Base-by-base conservation (phyloP, 2,888 invertebrate genomes). In the Spatulosminthurus flaviceps region DNA sequence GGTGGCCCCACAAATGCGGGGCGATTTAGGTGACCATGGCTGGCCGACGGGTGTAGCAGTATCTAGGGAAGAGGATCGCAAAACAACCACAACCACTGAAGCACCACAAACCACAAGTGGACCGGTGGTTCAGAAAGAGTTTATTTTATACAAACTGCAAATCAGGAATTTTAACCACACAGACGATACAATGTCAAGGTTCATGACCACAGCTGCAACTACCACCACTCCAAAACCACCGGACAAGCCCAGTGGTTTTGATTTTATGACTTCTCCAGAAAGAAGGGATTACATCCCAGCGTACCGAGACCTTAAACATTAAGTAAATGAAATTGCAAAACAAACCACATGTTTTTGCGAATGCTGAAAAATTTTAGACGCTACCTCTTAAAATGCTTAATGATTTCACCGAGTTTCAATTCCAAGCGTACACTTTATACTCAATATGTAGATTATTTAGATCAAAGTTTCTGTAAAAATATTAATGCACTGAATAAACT, bases 131-230 rank as follows among this genome's bases (percentile, higher is more conserved):
- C 28, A 22, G 21, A 70, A 70, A 42, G 70, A 70, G 24, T 1
- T 70, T 2, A 70, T 70, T 70, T 11, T 70, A 7, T 70, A 70
- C 42, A 70, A 41, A 41, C 22, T 70, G 2, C 41, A 70, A 70
- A 70, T 70, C 2, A 16, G 70, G 22, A 70, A 70, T 41, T 70
- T 70, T 22, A 70, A 70, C 29, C 70, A 41, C 19, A 70, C 70
- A 19, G 26, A 26, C n/a, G 70, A 13, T 9, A 29, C 2, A 11
- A 2, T 22, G 19, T 1, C 70, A 22, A 19, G 42, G 9, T 21
- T 5, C 5, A 13, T 29, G 5, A 29, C 70, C 34, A 70, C 70
- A 9, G 1, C 41, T n/a, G 21, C 4, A 29, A 16, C 69, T n/a
- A 28, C 69, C 1, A 69, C 69, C 1, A 69, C 70, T 16, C 26